Evolutionary conservation across 2,113 vertebrate genomes (phyloP).

Genomic region (Geococcyx californianus): DNA sequence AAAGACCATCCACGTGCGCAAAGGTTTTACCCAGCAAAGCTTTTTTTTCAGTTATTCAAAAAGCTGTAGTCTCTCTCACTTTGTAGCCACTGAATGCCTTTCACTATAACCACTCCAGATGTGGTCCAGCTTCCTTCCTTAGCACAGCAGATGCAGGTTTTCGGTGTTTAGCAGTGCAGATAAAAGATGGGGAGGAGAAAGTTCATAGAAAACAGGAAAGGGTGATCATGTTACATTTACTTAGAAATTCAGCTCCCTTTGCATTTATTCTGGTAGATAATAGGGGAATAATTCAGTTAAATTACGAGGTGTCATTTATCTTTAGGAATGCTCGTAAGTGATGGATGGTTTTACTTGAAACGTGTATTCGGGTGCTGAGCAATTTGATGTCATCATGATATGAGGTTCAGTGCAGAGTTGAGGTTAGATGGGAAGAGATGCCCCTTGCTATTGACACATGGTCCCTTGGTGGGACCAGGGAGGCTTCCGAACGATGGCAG

Average conservation of each 20-base stretch:
- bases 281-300: conserved; percentile 1
- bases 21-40: neutral
- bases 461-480: neutral
- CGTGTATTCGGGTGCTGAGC: neutral
- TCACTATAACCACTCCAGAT: conserved; percentile 32
- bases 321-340: neutral
- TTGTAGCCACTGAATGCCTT: conserved; percentile 31
- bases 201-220: conserved; percentile 70
- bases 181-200: conserved; percentile 43
- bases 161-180: neutral
- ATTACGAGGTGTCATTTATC: neutral
- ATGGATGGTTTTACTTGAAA: neutral
- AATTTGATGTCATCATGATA: neutral
- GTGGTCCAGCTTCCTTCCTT: conserved; percentile 61
- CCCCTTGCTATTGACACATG: rapidly evolving
- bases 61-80: neutral
- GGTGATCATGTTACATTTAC: neutral
- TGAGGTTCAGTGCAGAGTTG: neutral
- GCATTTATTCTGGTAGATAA: conserved; percentile 17
- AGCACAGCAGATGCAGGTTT: conserved; percentile 13
- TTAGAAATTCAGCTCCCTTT: conserved; percentile 11
- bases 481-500: neutral
- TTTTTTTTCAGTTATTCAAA: neutral
- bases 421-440: neutral
- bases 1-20: neutral